Percentiles rank a stretch among this genome's conserved stretches.
Evolutionary conservation across 2,797 vertebrate genomes (phyloP).

Genomic region (Botia kubotai): DNA sequence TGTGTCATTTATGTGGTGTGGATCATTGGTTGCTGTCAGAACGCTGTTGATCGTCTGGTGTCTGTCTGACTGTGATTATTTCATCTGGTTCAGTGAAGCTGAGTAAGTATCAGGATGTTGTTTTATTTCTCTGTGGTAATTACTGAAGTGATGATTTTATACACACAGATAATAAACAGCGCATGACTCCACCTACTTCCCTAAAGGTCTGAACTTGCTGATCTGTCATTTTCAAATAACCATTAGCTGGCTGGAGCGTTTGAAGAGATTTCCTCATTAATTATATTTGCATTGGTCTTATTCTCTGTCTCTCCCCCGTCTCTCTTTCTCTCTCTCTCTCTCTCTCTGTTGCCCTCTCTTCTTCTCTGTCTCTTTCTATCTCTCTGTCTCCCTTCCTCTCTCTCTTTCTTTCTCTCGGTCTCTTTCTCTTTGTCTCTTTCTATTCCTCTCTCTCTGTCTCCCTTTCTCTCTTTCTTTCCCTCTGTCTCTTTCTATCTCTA

Average conservation of each 20-base stretch:
- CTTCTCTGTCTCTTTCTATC: constrained; percentile 42
- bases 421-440: not conserved
- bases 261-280: constrained; percentile 50
- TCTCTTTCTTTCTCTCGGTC: not conserved
- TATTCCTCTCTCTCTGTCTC: constrained; percentile 26
- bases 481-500: not conserved
- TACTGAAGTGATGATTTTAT: constrained; percentile 51
- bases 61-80: constrained; percentile 39
- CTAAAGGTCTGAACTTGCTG: constrained; percentile 51
- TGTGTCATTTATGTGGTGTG: constrained; percentile 50
- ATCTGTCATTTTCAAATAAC: constrained; percentile 49
- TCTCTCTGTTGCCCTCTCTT: constrained; percentile 4
- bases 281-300: constrained; percentile 34
- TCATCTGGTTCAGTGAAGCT: constrained; percentile 34
- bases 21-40: constrained; percentile 41
- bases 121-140: constrained; percentile 59
- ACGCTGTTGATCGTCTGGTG: constrained; percentile 34
- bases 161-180: constrained; percentile 46
- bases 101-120: constrained; percentile 44
- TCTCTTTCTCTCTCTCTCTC: constrained; percentile 50
- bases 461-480: constrained; percentile 16
- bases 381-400: not conserved
- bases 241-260: constrained; percentile 32
- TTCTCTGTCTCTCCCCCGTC: constrained; percentile 54
- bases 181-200: constrained; percentile 30